Evolutionary conservation across 1,140 invertebrate genomes (phyloP).

Genomic region (Bombus consobrinus): DNA sequence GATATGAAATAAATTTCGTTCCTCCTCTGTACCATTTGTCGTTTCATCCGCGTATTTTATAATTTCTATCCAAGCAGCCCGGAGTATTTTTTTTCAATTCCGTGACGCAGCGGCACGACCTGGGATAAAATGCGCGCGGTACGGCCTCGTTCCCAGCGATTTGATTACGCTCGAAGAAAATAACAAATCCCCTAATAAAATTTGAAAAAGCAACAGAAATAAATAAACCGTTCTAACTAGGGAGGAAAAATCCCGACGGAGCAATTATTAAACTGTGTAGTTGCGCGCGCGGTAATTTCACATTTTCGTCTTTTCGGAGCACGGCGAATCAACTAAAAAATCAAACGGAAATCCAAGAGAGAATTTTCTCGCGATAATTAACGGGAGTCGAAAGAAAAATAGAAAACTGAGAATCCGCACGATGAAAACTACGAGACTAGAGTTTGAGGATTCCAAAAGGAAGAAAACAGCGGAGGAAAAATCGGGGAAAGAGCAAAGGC

Average conservation of each 20-base stretch:
- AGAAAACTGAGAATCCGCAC: background rate
- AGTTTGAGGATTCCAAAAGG: no score
- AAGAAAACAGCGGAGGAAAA: background rate
- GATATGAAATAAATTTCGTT: no score
- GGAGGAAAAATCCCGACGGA: background rate
- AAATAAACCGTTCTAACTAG: background rate
- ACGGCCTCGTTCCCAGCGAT: background rate
- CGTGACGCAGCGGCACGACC: no score
- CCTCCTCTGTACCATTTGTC: background rate
- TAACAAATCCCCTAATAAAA: background rate
- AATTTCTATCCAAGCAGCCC: background rate
- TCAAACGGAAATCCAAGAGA: background rate
- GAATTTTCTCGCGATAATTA: background rate
- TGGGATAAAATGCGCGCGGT: background rate
- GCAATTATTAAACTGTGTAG: background rate
- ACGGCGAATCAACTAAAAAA: background rate
- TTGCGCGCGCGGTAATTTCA: background rate
- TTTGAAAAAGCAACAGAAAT: background rate
- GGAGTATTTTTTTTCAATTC: background rate
- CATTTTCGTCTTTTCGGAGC: background rate
- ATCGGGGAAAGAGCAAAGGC: background rate
- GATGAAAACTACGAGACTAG: background rate
- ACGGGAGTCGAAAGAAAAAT: background rate
- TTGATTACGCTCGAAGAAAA: constrained; percentile 1
- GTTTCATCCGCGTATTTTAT: background rate